Evolutionary conservation across 2,888 invertebrate species (phyloP).

Genomic region (Eustalomyia histrio): DNA sequence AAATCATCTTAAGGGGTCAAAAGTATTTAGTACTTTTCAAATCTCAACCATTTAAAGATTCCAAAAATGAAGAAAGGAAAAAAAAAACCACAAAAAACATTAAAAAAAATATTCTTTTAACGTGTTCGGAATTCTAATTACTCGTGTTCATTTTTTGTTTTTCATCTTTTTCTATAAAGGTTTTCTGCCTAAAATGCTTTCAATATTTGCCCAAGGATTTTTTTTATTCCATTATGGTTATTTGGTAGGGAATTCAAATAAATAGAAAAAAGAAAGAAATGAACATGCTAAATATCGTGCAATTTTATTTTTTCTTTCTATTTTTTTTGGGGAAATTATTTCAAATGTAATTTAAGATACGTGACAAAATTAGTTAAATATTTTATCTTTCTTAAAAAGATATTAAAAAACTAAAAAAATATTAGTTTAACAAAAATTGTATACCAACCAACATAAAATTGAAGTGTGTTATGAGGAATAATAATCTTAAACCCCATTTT

Average conservation of each 20-base stretch:
- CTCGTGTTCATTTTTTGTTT: background rate
- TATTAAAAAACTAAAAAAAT: too few species aligned
- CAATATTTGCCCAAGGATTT: background rate
- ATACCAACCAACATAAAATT: too few species aligned
- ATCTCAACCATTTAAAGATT: slow-evolving; percentile 16
- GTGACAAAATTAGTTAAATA: slow-evolving; percentile 39
- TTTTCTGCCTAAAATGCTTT: background rate
- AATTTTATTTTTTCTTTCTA: background rate
- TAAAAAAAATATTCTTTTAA: slow-evolving; percentile 25
- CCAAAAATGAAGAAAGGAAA: background rate
- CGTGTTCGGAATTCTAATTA: slow-evolving; percentile 48
- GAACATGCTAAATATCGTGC: background rate
- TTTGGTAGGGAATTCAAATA: background rate
- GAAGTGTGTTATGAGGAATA: too few species aligned
- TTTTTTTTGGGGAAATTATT: slow-evolving; percentile 30
- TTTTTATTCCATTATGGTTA: background rate
- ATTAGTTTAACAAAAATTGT: too few species aligned
- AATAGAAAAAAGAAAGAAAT: background rate
- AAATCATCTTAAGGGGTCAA: too few species aligned
- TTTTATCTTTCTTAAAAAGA: too few species aligned
- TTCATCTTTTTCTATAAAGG: background rate
- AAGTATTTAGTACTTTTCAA: slow-evolving; percentile 15
- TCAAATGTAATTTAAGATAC: slow-evolving; percentile 36
- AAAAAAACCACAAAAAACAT: background rate
- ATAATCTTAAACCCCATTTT: too few species aligned